Percentiles rank a stretch among this genome's conserved stretches.
phyloP scores from a whole-genome alignment of 2,797 vertebrate genomes.

The Kryptolebias ocellatus region DNA sequence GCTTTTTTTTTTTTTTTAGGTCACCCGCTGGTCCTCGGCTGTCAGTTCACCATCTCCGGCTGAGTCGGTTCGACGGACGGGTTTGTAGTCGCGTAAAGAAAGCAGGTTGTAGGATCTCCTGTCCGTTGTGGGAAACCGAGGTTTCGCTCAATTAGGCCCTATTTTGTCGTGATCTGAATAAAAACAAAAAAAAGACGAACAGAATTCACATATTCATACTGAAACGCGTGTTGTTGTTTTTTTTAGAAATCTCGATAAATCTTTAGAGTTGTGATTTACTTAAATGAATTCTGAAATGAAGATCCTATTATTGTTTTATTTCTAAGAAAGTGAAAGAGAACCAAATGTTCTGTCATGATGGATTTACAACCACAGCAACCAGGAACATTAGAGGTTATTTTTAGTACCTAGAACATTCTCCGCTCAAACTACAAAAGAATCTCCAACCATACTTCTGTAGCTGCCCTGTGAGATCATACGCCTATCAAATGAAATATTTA shows the following conservation, averaged over 20 bases:
- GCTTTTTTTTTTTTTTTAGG: conserved; percentile 17
- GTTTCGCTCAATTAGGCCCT: conserved; percentile 26
- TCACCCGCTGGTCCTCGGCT: conserved; percentile 20
- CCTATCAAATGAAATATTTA: too few species aligned
- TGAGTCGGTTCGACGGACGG: neutral
- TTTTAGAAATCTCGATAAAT: neutral
- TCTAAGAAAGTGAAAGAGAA: neutral
- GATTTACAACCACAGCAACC: neutral
- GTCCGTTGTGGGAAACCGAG: neutral
- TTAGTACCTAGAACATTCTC: neutral
- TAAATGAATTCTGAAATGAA: neutral
- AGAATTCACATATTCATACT: neutral
- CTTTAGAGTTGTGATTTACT: neutral
- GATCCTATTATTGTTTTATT: neutral
- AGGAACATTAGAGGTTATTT: neutral
- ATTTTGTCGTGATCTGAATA: conserved; percentile 39
- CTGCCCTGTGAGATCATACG: neutral
- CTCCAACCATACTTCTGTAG: too few species aligned
- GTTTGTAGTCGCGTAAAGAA: neutral
- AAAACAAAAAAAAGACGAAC: neutral
- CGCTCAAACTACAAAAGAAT: neutral
- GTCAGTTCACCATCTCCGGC: conserved; percentile 68
- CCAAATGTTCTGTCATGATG: neutral
- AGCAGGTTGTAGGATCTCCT: neutral
- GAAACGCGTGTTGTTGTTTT: neutral